Base-by-base conservation (phyloP, 2,797 vertebrate species). In the Siniperca undulata region DNA sequence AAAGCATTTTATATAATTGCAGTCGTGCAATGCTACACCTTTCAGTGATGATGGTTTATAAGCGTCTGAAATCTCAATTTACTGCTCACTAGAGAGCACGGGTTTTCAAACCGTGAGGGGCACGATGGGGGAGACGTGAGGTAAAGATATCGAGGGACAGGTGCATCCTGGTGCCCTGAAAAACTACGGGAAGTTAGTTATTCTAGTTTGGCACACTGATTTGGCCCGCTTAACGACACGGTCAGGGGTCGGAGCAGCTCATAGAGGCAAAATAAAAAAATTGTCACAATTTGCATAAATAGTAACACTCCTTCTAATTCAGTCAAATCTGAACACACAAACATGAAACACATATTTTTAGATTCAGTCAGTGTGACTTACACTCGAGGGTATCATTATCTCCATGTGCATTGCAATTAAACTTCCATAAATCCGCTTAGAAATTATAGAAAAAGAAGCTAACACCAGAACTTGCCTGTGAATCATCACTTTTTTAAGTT, bases 161-260 rank as follows among this genome's bases (percentile, higher is more conserved):
- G 9, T 42, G 68, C 22, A 11, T 27, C 16, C 7, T 46, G 55
- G 38, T 46, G 14, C 6, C 55, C 50, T 70, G 11, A 44, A 30
- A 30, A 34, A 59, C 62, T n/a, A 40, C 40, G 44, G 70, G 70
- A 34, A 34, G 71, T 74, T 52, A 52, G 20, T 62, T 58, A 34
- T 22, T 52, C 2, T 50, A 50, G 19, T 7, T 19, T 48, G 46
- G 46, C 13, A 3, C 44, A 4, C 44, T 14, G 38, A 36, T 55
- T 53, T n/a, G 50, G 6, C 22, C 40, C 12, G 6, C 67, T 46
- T 10, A 3, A 24, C 36, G 61, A 5, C 46, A 34, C 48, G 0
- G 38, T 13, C 62, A 24, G 14, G 22, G 17, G 17, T 22, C 3
- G 7, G 50, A 52, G 19, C 19, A 22, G 44, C 14, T 44, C 12